Evolutionary conservation across 2,113 vertebrate genomes (phyloP).

Genomic region (Mus pahari): DNA sequence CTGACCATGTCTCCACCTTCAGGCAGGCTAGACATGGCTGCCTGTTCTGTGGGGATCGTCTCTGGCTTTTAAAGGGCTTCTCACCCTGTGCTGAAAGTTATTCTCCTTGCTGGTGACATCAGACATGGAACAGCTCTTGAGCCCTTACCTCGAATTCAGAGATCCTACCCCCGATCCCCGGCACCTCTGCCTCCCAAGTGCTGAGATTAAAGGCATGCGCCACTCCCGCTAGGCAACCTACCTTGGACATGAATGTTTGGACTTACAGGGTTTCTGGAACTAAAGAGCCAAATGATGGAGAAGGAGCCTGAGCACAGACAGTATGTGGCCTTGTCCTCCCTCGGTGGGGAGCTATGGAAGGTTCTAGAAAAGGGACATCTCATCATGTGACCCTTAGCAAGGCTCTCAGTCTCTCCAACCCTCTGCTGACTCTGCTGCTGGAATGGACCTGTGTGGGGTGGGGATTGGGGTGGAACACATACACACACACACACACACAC

Average conservation of each 20-base stretch:
- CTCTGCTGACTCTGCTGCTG: not conserved
- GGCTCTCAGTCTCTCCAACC: not conserved
- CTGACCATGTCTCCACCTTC: not conserved
- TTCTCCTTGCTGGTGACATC: not conserved
- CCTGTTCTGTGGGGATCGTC: accelerated
- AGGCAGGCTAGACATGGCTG: accelerated
- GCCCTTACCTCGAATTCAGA: not conserved
- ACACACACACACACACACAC: too few relatives aligned
- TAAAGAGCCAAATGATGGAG: not conserved
- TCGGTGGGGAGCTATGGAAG: not conserved
- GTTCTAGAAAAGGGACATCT: conserved; percentile 10
- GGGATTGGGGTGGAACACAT: not conserved
- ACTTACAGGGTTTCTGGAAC: not conserved
- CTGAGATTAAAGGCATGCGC: not conserved
- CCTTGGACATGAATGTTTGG: not conserved
- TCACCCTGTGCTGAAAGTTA: not conserved
- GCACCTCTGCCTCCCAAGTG: not conserved
- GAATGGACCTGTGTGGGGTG: not conserved
- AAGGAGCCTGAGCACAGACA: not conserved
- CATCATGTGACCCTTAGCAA: not conserved
- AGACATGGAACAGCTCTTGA: not conserved
- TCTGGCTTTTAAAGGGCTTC: not conserved
- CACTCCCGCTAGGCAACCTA: not conserved
- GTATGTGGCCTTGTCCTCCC: not conserved
- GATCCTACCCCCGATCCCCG: not conserved